phyloP scores from a whole-genome alignment of 2,797 vertebrate genomes.

The Acomys russatus region DNA sequence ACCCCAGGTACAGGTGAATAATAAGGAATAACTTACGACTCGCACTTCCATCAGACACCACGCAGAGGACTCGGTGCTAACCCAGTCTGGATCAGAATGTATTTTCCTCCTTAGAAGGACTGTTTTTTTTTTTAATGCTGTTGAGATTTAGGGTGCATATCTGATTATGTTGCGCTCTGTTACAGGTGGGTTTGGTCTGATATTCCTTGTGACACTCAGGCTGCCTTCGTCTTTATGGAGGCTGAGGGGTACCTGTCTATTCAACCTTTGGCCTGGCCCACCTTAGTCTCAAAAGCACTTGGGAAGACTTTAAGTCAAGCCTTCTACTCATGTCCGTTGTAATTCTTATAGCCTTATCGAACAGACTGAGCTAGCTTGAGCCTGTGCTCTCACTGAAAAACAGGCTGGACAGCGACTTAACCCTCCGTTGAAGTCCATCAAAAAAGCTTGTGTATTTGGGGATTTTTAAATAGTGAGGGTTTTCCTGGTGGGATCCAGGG shows the following conservation, averaged over 20 bases:
- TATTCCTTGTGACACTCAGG: background rate
- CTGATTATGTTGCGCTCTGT: background rate
- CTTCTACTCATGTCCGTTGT: background rate
- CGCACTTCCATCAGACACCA: background rate
- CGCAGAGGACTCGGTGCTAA: background rate
- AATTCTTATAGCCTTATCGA: background rate
- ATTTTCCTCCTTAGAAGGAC: background rate
- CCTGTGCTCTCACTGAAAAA: background rate
- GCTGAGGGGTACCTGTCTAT: background rate
- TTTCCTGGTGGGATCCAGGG: background rate
- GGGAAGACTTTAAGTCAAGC: background rate
- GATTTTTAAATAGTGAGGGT: background rate
- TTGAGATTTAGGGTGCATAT: background rate
- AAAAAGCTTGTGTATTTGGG: background rate
- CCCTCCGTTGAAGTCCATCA: background rate
- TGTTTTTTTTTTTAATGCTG: background rate
- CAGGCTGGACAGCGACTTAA: background rate
- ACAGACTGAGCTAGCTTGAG: background rate
- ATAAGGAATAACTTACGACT: constrained; percentile 39
- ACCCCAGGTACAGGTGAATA: background rate
- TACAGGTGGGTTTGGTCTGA: background rate
- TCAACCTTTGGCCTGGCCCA: background rate
- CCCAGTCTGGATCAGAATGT: background rate
- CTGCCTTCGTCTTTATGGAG: background rate
- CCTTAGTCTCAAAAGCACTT: background rate